Percentiles rank a stretch among this genome's conserved stretches.
Evolutionary conservation across 2,888 invertebrate genomes (phyloP).

Genomic region (Aleiodes leptofemur): DNA sequence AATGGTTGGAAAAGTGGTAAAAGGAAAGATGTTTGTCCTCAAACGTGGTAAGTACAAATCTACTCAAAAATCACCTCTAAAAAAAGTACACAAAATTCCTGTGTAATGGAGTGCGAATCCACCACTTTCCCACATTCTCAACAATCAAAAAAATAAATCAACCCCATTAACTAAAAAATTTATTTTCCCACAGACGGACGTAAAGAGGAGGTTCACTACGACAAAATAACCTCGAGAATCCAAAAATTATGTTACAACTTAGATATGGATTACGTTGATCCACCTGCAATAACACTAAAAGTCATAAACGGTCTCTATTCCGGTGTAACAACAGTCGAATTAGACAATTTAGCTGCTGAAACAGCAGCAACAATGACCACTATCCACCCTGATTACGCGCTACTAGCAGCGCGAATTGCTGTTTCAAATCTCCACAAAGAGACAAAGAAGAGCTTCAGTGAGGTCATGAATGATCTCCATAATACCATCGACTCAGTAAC

Average conservation of each 20-base stretch:
- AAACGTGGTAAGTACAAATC: constrained; percentile 73
- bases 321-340: constrained; percentile 96
- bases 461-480: constrained; percentile 93
- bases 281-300: constrained; percentile 90
- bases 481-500: constrained; percentile 86
- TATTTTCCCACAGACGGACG: constrained; percentile 83
- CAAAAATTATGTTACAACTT: constrained; percentile 96
- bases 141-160: neutral
- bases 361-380: constrained; percentile 98
- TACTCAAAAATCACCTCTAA: neutral
- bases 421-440: constrained; percentile 99
- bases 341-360: constrained; percentile 98
- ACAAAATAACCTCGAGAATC: constrained; percentile 98
- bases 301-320: constrained; percentile 96
- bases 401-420: constrained; percentile 92
- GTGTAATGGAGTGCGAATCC: neutral
- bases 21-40: constrained; percentile 75
- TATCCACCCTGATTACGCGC: constrained; percentile 97
- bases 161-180: neutral
- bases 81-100: too few species aligned
- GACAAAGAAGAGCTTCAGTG: constrained; percentile 95
- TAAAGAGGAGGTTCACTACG: constrained; percentile 94
- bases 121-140: neutral
- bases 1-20: constrained; percentile 56
- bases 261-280: constrained; percentile 97